Percentiles rank a stretch among this genome's conserved stretches.
Evolutionary conservation across 2,113 vertebrate species (phyloP).

Genomic region (Aviceda subcristata): DNA sequence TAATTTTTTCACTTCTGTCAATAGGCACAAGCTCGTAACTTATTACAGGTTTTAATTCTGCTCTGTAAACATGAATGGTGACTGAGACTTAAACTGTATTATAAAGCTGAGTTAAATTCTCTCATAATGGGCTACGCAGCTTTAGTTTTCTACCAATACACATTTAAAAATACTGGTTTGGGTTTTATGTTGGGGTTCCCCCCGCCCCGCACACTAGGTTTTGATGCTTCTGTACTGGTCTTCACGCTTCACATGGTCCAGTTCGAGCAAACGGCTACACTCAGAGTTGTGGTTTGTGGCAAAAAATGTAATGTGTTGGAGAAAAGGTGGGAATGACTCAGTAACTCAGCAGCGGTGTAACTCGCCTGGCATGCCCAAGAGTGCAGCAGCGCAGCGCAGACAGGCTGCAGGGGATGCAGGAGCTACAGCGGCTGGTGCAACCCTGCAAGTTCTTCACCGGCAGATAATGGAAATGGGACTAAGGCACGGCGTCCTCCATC

Average conservation of each 20-base stretch:
- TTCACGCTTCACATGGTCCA: not conserved
- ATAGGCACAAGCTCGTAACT: not conserved
- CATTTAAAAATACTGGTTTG: not conserved
- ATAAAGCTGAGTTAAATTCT: not conserved
- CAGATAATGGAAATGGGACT: not conserved
- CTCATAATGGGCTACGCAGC: not conserved
- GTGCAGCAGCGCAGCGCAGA: not conserved
- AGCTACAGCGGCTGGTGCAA: not conserved
- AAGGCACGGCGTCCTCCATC: not conserved
- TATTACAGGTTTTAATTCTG: slow-evolving; percentile 4
- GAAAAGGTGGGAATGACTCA: not conserved
- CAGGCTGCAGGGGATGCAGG: not conserved
- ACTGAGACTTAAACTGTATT: not conserved
- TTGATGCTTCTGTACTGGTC: not conserved
- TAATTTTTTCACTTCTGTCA: slow-evolving; percentile 22
- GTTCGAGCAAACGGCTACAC: not conserved
- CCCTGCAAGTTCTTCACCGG: not conserved
- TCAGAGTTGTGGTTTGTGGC: not conserved
- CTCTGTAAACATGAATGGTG: not conserved
- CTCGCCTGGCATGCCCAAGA: accelerated
- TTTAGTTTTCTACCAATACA: not conserved
- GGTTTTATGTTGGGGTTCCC: not conserved
- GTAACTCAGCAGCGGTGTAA: not conserved
- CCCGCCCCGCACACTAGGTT: not conserved
- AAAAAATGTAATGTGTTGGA: not conserved